Percentiles rank a stretch among this genome's conserved stretches.
Evolutionary conservation across 2,797 vertebrate species (phyloP).

Genomic region (Mycteria americana): DNA sequence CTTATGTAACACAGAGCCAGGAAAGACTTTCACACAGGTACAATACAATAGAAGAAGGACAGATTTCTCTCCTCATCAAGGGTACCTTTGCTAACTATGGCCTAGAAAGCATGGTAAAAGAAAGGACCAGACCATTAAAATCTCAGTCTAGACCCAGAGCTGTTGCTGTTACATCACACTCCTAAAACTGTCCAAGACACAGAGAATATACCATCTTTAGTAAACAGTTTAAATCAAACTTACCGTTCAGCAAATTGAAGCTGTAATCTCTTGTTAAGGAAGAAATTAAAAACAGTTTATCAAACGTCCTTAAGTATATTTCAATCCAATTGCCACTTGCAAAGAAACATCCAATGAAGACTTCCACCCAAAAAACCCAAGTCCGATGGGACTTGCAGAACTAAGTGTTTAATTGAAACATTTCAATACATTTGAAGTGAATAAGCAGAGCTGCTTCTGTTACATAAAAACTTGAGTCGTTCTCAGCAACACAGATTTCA

Average conservation of each 20-base stretch:
- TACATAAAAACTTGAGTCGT: not conserved
- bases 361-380: not conserved
- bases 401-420: not conserved
- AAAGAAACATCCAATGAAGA: not conserved
- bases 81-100: not conserved
- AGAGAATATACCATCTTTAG: not conserved
- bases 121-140: not conserved
- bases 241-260: constrained; percentile 86
- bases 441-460: not conserved
- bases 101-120: not conserved
- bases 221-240: constrained; percentile 4
- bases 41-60: not conserved
- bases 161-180: not conserved
- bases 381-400: not conserved
- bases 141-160: not conserved
- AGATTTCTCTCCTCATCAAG: not conserved
- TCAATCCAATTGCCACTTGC: not conserved
- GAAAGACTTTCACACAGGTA: not conserved
- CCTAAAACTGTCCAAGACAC: not conserved
- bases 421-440: not conserved
- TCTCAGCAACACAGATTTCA: not conserved
- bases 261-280: constrained; percentile 83
- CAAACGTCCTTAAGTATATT: not conserved
- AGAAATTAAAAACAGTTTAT: constrained; percentile 33
- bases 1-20: not conserved